Base-by-base conservation (phyloP, 2,113 vertebrate species). In the Phalacrocorax pelagicus region DNA sequence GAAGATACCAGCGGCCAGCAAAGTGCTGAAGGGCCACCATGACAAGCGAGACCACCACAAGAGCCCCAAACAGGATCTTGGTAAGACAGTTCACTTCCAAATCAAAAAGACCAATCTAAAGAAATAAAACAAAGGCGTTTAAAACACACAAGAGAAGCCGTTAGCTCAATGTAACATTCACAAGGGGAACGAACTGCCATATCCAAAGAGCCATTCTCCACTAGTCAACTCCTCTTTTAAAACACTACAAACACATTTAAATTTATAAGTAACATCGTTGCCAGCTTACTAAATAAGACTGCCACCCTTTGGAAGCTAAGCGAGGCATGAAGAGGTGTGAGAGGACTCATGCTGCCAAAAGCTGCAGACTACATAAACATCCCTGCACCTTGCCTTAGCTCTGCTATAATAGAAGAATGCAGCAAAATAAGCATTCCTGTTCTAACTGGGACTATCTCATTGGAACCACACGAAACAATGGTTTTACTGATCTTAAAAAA, bases 21-120 rank as follows among this genome's bases (percentile, higher is more conserved):
- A 99, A 99, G 96, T 99, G 99, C 97, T 99, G 99, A 1, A 99
- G 99, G 9, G 99, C 99, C 61, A 99, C 99, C 99, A 99, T 99
- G 94, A 99, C 99, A 96, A 99, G 98, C 0, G 99, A 99, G 67
- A 99, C 99, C 81, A 99, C 99, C 88, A 99, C 98, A 55, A 99
- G 96, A 0, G 99, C 99, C 8, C 98, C 99, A 24, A 99, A 99
- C 6, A 99, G 98, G 97, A 99, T 99, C 98, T 99, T 99, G 4
- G 99, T 99, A 88, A 99, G 98, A 84, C 99, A 99, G 97, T 99
- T 99, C 95, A 99, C 99, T 78, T 99, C 99, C 98, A 99, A 94
- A 97, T 99, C 99, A 94, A 99, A 99, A 66, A 99, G 98, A 30
- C 99, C 99, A 14, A 99, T 99, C 99, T 99, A n/a, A 47, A 74